Base-by-base conservation (phyloP, 2,888 invertebrate genomes). In the Dione juno region DNA sequence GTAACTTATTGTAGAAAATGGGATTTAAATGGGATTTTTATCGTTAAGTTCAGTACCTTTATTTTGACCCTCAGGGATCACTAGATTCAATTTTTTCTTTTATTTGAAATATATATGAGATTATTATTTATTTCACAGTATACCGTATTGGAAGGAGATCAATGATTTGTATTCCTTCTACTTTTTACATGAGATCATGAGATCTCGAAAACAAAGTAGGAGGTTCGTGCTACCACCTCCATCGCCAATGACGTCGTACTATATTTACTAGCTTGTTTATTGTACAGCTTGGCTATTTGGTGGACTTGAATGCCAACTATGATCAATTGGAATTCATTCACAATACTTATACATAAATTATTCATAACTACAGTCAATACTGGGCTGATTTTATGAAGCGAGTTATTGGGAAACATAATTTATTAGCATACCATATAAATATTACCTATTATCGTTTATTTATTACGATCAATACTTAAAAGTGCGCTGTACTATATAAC, bases 271-370 rank as follows among this genome's bases (percentile, higher is more conserved):
- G 59, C 21, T n/a, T 43, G 43, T 59, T 43, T 59, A 21, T 43
- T 41, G 21, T 59, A 59, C 14, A 43, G 48, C 9, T 37, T 37
- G 16, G 57, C n/a, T 37, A 37, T 54, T 35, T 57, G 21, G n/a
- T 61, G 53, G 63, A 67, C 54, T 69, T 66, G 67, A 66, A 72
- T 61, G 70, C 67, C 61, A 68, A 68, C 68, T 13, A 21, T 50
- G 57, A 72, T 72, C 72, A 74, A 74, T 72, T 67, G 66, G 40
- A 67, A 66, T 71, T 48, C 50, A 54, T 67, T 41, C 16, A 63
- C 57, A 53, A 50, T 54, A 67, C 59, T 54, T 64, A 72, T 28
- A 28, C 28, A 28, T 74, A 66, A 67, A 74, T 74, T 61, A 74
- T 67, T 72, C 72, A 69, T 72, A 57, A 2, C 35, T 57, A 54